Evolutionary conservation across 2,113 vertebrate genomes (phyloP), one percentile per base, ranked within the genome.

Genomic region (Rutilus rutilus): DNA sequence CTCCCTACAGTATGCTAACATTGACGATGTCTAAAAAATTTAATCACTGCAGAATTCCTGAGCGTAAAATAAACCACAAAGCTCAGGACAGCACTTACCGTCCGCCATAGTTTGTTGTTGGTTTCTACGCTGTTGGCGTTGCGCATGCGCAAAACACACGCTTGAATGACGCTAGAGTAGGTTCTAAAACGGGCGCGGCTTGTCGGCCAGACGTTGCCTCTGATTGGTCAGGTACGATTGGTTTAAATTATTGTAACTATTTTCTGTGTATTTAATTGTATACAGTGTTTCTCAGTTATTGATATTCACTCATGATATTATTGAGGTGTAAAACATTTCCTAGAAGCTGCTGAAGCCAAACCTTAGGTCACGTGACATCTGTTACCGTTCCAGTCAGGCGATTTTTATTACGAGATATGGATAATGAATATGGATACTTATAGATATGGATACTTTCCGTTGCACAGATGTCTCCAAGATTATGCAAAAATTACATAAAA

Each of bases 31-130:
- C 6, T 33, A 30, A 27, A 27, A 86, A 14, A 45, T 25, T 9
- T 4, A 14, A 27, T 1, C 14, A 27, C 71, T 10, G 19, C 12
- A 14, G 36, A 47, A 71, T 30, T 23, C 0, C 4, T 19, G 4
- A 47, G 4, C 1, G 17, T 15, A 14, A 5, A 23, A 76, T 83
- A 78, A 10, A 74, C 36, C 2, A 65, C 2, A 78, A 90, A 88
- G 89, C 78, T 89, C 2, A 42, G 8, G 59, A 60, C 47, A 23
- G n/a, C 21, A 93, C 95, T 92, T 50, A 95, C 95, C 95, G 86
- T 96, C 95, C 84, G 95, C 94, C 95, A 96, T 96, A 54, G 91
- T 95, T 95, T 95, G 94, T 95, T 95, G 91, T 94, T 91, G 87
- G 85, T 87, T 62, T 86, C 84, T 88, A 91, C 91, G 91, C 78